These are phyloP conservation scores for Chaenodraco wilsoni DNA, from an alignment of 2,797 vertebrate species.

Conservation along the genomic window DNA sequence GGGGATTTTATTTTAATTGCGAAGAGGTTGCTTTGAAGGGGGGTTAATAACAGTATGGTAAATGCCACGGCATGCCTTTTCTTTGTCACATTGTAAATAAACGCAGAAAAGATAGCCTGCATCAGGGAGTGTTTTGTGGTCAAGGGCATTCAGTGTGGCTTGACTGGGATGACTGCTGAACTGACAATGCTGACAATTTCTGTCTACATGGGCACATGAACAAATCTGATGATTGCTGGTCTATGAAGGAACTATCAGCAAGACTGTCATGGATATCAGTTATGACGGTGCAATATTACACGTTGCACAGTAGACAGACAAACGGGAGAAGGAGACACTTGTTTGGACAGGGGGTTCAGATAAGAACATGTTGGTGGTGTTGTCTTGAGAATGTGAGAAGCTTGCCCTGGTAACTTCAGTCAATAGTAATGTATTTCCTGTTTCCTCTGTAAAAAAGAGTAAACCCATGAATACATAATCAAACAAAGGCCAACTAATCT, in stretches of 20 bases:
- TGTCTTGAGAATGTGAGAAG: slow-evolving; percentile 61
- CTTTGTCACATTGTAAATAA: slow-evolving; percentile 53
- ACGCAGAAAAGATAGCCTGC: slow-evolving; percentile 49
- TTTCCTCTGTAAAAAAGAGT: slow-evolving; percentile 67
- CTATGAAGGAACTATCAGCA: slow-evolving; percentile 74
- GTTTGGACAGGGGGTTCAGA: slow-evolving; percentile 63
- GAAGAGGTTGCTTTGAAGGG: slow-evolving; percentile 18
- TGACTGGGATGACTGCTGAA: slow-evolving; percentile 67
- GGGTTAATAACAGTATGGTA: slow-evolving; percentile 40
- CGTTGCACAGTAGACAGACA: slow-evolving; percentile 58
- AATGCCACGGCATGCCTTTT: slow-evolving; percentile 7
- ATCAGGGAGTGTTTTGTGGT: slow-evolving; percentile 41
- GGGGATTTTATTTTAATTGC: slow-evolving; percentile 62
- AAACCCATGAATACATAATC: slow-evolving; percentile 77
- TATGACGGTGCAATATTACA: slow-evolving; percentile 82
- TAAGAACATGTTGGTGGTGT: slow-evolving; percentile 64
- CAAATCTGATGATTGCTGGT: slow-evolving; percentile 85
- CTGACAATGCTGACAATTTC: slow-evolving; percentile 76
- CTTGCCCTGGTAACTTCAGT: slow-evolving; percentile 54
- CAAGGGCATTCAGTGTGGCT: slow-evolving; percentile 63
- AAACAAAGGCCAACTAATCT: slow-evolving; percentile 69
- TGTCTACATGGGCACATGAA: slow-evolving; percentile 79
- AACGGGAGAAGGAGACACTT: slow-evolving; percentile 68
- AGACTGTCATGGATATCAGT: slow-evolving; percentile 77
- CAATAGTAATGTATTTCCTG: slow-evolving; percentile 71